Evolutionary conservation across 2,113 vertebrate species (phyloP).

Genomic region (Charadrius vociferus): DNA sequence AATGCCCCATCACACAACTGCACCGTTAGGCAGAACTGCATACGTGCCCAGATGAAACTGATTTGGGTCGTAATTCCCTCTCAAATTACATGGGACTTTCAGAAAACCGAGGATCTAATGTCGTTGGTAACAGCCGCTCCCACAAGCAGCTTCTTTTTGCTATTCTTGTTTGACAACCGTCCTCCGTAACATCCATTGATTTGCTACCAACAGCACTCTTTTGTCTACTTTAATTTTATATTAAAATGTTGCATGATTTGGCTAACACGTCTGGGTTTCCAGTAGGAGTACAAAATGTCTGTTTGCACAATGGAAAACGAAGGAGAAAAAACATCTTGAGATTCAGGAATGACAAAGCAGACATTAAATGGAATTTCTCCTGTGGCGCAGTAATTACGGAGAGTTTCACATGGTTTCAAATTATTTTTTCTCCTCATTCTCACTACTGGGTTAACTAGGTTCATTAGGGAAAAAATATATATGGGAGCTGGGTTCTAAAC

Average conservation of each 20-base stretch:
- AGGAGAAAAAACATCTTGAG: background rate
- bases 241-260: background rate
- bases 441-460: conserved; percentile 7
- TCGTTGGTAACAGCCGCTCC: background rate
- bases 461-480: conserved; percentile 10
- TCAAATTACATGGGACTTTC: background rate
- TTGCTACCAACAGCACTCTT: background rate
- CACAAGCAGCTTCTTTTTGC: background rate
- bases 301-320: background rate
- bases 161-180: background rate
- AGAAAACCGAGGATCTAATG: background rate
- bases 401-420: conserved; percentile 10
- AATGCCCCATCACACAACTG: background rate
- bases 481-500: background rate
- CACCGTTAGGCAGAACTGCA: background rate
- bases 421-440: conserved; percentile 22
- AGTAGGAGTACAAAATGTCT: background rate
- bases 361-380: conserved; percentile 21
- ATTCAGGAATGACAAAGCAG: background rate
- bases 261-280: background rate
- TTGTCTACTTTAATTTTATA: background rate
- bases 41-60: background rate
- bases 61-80: background rate
- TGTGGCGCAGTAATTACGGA: background rate
- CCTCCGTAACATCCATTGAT: background rate